Base-by-base conservation (phyloP, 2,113 vertebrate genomes). In the Anseranas semipalmata region DNA sequence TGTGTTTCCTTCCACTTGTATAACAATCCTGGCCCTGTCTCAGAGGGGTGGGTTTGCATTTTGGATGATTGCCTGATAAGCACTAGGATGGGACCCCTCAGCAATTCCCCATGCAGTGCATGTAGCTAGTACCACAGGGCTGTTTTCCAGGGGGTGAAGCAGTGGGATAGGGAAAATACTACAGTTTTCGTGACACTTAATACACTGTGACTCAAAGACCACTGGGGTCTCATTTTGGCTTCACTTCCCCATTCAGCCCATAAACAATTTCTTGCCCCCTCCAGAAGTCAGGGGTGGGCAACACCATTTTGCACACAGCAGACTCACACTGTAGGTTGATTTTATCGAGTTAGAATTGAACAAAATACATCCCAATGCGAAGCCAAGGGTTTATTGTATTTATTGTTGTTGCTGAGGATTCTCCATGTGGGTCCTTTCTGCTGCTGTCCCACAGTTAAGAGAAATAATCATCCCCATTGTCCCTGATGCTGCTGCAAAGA, bases 301-400 rank as follows among this genome's bases (percentile, higher is more conserved):
- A 84, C 45, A 70, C 13, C 30, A 24, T 46, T 87, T 58, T 87
- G n/a, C 50, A 55, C 6, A 37, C 4, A 75, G 45, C 33, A 53
- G 43, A 37, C 21, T 73, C 0, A 0, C 4, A 3, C 28, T 86
- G 10, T 28, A 14, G 15, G 58, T 86, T 59, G 63, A 86, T 62
- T 92, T 89, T 35, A 33, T 80, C 12, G 25, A 65, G 28, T 41
- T 82, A 55, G 24, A 73, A 39, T 35, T 60, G 22, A 77, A 58
- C 9, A 50, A 53, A 85, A 12, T 22, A 43, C 8, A 16, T 66
- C 20, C 15, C 27, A 81, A 94, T 84, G 12, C 10, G 68, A 83
- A 92, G 24, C 17, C 14, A 60, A 55, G 10, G 13, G 24, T 25
- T 48, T 35, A n/a, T 35, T 68, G 45, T 27, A 48, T 28, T 18